Evolutionary conservation across 2,113 vertebrate genomes (phyloP).

Genomic region (Zosterops japonicus): DNA sequence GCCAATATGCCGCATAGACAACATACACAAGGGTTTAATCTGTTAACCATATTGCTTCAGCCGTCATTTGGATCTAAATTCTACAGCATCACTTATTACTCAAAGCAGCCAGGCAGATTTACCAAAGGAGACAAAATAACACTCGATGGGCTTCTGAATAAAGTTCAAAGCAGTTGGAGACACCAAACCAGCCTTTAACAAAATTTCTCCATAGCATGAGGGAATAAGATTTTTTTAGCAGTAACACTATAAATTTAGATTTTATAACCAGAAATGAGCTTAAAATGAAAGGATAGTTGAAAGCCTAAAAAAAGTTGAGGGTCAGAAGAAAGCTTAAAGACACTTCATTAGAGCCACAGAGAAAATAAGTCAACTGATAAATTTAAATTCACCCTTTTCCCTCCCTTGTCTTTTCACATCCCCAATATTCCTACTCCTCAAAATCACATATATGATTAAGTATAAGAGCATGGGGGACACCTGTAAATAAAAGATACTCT

Average conservation of each 20-base stretch:
- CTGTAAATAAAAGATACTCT: not conserved
- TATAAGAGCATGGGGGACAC: not conserved
- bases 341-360: not conserved
- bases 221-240: not conserved
- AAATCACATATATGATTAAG: not conserved
- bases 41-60: not conserved
- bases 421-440: not conserved
- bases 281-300: not conserved
- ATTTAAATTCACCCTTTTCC: not conserved
- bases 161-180: not conserved
- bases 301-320: not conserved
- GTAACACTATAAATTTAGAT: not conserved
- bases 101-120: not conserved
- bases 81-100: not conserved
- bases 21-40: not conserved
- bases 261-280: not conserved
- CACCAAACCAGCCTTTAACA: rapidly evolving
- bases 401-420: not conserved
- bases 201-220: not conserved
- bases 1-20: not conserved
- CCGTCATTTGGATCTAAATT: not conserved
- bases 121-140: not conserved
- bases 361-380: not conserved
- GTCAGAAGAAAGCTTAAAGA: not conserved
- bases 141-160: not conserved